Base-by-base conservation (phyloP, 2,113 vertebrate genomes). In the Myotis davidii region DNA sequence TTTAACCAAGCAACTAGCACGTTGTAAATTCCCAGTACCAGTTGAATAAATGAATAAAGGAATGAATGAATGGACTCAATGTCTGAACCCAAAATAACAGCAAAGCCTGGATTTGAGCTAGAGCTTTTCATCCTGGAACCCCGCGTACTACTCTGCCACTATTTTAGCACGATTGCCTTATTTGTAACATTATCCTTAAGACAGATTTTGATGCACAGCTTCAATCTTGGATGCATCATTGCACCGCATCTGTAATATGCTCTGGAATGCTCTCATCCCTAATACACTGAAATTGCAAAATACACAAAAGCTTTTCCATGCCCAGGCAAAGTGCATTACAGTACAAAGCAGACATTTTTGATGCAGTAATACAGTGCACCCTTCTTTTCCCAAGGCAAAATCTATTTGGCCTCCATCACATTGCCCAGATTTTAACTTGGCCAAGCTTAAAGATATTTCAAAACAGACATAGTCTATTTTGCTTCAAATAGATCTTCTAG, bases 401-500 rank as follows among this genome's bases (percentile, higher is more conserved):
- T 42, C 76, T 82, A 89, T 16, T 48, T 7, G 67, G 56, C 39
- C 52, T 87, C 86, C 90, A 64, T 94, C 83, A 93, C 95, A 96
- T 86, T 88, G 94, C 83, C 37, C 93, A 91, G 61, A 94, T 83
- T 69, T 94, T 85, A 88, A 92, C 79, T 88, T 52, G 59, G 84
- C 74, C 12, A 48, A 52, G 42, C 34, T 93, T 82, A 50, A 77
- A 96, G 45, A 21, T 87, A 78, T 89, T 97, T 96, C 20, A 52
- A 81, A 88, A 72, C 11, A 88, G 59, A 90, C n/a, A 34, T 14
- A 77, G 42, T 88, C 69, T 77, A 37, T 92, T 97, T 97, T 93
- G 29, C 45, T 87, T 96, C 39, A 95, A 94, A 89, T 79, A 37
- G 48, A 45, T 95, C 70, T 90, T 97, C 79, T 89, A 92, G 96